These are phyloP conservation scores for Aleiodes testaceus DNA, from an alignment of 2,888 invertebrate genomes.

Conservation along the genomic window DNA sequence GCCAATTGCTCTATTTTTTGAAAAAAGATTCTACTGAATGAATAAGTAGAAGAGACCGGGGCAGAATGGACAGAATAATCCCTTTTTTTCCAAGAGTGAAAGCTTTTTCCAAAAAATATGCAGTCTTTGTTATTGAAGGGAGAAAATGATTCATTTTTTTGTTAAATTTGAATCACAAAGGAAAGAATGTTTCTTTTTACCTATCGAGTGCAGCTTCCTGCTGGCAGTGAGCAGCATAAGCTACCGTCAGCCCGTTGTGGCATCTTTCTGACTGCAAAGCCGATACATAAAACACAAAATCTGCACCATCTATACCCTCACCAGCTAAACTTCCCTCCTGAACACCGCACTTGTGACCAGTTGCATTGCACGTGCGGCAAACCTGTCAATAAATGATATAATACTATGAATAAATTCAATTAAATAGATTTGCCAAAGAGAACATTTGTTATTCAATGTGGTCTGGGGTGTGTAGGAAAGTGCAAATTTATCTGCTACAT, in stretches of 20 bases:
- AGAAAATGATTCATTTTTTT: slow-evolving; percentile 37
- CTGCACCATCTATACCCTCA: slow-evolving; percentile 85
- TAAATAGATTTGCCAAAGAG: slow-evolving; percentile 7
- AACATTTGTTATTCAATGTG: background rate
- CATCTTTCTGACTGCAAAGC: slow-evolving; percentile 96
- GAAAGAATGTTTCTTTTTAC: slow-evolving; percentile 70
- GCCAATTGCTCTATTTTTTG: background rate
- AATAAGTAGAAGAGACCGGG: too few relatives aligned
- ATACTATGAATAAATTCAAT: slow-evolving; percentile 7
- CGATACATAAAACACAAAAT: slow-evolving; percentile 97
- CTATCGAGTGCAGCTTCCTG: slow-evolving; percentile 94
- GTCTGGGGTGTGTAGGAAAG: background rate
- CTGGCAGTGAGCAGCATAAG: slow-evolving; percentile 99
- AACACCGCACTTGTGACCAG: slow-evolving; percentile 85
- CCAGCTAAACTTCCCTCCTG: slow-evolving; percentile 76
- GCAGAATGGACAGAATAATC: too few relatives aligned
- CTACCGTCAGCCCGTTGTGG: slow-evolving; percentile 91
- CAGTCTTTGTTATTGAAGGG: background rate
- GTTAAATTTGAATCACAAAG: slow-evolving; percentile 21
- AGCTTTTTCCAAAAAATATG: background rate
- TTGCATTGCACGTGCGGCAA: slow-evolving; percentile 90
- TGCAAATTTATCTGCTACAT: background rate
- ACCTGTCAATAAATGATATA: slow-evolving; percentile 75
- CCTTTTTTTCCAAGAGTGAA: too few relatives aligned
- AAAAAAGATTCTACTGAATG: too few relatives aligned